Evolutionary conservation across 2,888 invertebrate genomes (phyloP).

Genomic region (Salpingus planirostris): DNA sequence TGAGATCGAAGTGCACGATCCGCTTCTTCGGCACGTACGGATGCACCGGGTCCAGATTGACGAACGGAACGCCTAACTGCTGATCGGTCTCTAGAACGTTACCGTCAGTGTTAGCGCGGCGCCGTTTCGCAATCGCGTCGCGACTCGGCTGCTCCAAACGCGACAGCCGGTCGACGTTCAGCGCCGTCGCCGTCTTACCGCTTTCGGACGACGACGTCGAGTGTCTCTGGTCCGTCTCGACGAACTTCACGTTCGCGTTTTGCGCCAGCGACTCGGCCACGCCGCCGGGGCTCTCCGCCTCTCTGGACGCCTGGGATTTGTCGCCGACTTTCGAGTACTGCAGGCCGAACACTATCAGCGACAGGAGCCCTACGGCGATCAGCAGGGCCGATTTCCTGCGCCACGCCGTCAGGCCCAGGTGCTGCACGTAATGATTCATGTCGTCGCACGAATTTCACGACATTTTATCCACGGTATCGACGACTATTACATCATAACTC

Average conservation of each 20-base stretch:
- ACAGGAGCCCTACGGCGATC: conserved; percentile 34
- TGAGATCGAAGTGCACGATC: conserved; percentile 71
- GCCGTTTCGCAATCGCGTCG: conserved; percentile 33
- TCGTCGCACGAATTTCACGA: no score
- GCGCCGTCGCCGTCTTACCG: conserved; percentile 8
- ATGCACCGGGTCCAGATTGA: conserved; percentile 36
- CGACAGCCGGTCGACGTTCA: conserved; percentile 14
- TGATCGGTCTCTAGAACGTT: conserved; percentile 30
- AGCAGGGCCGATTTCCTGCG: conserved; percentile 44
- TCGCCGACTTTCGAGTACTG: conserved; percentile 36
- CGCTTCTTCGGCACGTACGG: conserved; percentile 46
- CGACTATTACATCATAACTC: no score
- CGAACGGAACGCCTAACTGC: conserved; percentile 40
- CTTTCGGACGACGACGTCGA: conserved; percentile 2
- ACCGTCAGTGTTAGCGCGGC: conserved; percentile 2
- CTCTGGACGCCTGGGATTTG: conserved; percentile 6
- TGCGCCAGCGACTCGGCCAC: conserved; percentile 23
- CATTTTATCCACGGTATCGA: no score
- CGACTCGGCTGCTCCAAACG: conserved; percentile 38
- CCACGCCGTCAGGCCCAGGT: conserved; percentile 43
- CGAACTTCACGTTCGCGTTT: conserved; percentile 26
- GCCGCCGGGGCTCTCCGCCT: conserved; percentile 2
- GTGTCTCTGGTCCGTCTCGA: conserved; percentile 21
- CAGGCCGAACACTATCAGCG: conserved; percentile 41
- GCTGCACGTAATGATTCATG: conserved; percentile 37